Percentiles rank a stretch among this genome's conserved stretches.
These are phyloP conservation scores for Pseudococcus viburni DNA, from an alignment of 2,888 invertebrate genomes.

Conservation along the genomic window DNA sequence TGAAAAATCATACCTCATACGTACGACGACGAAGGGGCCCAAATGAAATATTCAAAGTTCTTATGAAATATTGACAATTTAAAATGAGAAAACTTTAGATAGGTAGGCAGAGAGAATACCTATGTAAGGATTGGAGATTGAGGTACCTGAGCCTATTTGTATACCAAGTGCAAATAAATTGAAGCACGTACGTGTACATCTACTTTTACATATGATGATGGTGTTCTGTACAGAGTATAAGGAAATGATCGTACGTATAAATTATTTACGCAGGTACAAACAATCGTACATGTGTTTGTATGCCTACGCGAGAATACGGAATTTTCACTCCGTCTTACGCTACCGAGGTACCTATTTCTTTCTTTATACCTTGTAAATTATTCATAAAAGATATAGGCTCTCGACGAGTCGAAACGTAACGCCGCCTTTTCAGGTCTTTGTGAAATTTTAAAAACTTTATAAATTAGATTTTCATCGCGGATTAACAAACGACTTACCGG, in stretches of 20 bases:
- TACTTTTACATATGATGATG: background rate
- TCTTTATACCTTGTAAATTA: background rate
- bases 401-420: background rate
- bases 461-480: conserved; percentile 33
- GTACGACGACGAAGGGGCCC: background rate
- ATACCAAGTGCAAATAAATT: background rate
- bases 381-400: background rate
- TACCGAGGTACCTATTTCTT: background rate
- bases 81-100: background rate
- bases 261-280: background rate
- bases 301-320: background rate
- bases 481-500: background rate
- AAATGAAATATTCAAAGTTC: background rate
- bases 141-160: background rate
- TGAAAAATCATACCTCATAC: background rate
- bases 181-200: background rate
- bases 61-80: background rate
- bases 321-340: background rate
- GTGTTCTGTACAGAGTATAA: background rate
- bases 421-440: background rate
- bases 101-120: background rate
- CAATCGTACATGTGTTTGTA: background rate
- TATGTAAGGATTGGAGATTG: background rate
- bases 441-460: conserved; percentile 8
- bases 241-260: background rate